A percentile compares a stretch with the other conserved stretches of the same genome.
Evolutionary conservation across 2,113 vertebrate species (phyloP).

Genomic region (Choloepus hoffmanni): DNA sequence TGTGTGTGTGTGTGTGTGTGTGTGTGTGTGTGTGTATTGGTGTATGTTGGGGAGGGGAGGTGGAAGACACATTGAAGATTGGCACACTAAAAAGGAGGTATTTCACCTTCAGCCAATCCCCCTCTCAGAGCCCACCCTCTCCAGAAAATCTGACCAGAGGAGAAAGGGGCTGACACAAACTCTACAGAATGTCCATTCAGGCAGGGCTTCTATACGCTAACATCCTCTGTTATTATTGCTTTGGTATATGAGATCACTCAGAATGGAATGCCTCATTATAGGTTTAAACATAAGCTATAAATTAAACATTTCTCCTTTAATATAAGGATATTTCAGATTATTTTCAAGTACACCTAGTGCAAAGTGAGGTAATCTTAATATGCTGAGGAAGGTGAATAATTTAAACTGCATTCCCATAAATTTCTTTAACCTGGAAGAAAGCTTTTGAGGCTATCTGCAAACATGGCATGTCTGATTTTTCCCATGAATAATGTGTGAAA

Average conservation of each 20-base stretch:
- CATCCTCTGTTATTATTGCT: slow-evolving; percentile 16
- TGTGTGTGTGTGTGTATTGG: too few species aligned
- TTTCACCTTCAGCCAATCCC: neutral
- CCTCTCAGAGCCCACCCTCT: neutral
- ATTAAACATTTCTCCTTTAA: slow-evolving; percentile 68
- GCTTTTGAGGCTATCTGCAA: slow-evolving; percentile 44
- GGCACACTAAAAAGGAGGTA: neutral
- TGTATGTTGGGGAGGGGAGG: too few species aligned
- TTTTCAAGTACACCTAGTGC: slow-evolving; percentile 69
- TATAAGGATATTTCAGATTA: slow-evolving; percentile 51
- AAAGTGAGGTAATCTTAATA: slow-evolving; percentile 50
- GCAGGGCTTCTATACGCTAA: neutral
- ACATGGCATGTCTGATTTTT: slow-evolving; percentile 31
- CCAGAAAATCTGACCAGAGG: neutral
- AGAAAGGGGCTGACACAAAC: neutral
- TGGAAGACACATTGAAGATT: neutral
- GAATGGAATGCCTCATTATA: slow-evolving; percentile 49
- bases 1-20: too few species aligned
- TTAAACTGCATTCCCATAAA: slow-evolving; percentile 3
- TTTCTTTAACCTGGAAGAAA: slow-evolving; percentile 56
- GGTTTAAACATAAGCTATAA: slow-evolving; percentile 63
- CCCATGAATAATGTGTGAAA: slow-evolving; percentile 47
- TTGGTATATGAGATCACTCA: slow-evolving; percentile 39
- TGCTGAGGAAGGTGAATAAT: slow-evolving; percentile 40
- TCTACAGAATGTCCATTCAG: neutral